These are phyloP conservation scores for Gambusia yucatana DNA, from an alignment of 2,797 vertebrate species.

Conservation along the genomic window DNA sequence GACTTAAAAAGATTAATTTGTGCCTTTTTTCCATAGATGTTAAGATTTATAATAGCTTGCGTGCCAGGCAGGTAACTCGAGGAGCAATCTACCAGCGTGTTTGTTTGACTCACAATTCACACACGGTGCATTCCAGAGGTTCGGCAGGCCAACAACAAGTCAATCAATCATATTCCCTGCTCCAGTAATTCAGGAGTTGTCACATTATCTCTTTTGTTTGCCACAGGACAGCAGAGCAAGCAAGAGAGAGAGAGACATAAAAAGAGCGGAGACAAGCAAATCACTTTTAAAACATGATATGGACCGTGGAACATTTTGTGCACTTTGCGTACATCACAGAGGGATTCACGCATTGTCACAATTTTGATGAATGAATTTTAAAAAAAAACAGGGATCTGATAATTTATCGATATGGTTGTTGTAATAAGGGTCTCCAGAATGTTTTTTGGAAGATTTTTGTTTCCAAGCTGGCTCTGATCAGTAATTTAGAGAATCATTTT, in stretches of 20 bases:
- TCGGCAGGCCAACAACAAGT: constrained; percentile 70
- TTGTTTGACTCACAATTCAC: constrained; percentile 71
- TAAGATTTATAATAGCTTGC: constrained; percentile 62
- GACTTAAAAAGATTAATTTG: not conserved
- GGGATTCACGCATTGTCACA: constrained; percentile 7
- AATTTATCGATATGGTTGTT: not conserved
- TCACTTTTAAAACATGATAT: constrained; percentile 23
- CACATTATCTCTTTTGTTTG: constrained; percentile 71
- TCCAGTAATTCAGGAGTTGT: constrained; percentile 65
- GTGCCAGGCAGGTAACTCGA: constrained; percentile 69
- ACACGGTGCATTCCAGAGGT: constrained; percentile 72
- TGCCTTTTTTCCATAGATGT: constrained; percentile 36
- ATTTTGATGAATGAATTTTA: constrained; percentile 14
- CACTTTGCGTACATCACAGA: constrained; percentile 15
- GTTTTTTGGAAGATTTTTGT: not conserved
- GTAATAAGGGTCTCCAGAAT: not conserved
- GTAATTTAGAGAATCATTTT: not conserved
- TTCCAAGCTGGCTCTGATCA: constrained; percentile 1
- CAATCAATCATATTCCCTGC: constrained; percentile 70
- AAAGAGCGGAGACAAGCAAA: constrained; percentile 16
- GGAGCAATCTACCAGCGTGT: constrained; percentile 62
- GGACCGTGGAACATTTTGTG: constrained; percentile 18
- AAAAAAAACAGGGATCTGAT: not conserved
- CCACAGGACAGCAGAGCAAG: constrained; percentile 45
- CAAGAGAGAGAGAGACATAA: constrained; percentile 23